These are phyloP conservation scores for Rhyacichthys aspro DNA, from an alignment of 2,797 vertebrate species.

Conservation along the genomic window DNA sequence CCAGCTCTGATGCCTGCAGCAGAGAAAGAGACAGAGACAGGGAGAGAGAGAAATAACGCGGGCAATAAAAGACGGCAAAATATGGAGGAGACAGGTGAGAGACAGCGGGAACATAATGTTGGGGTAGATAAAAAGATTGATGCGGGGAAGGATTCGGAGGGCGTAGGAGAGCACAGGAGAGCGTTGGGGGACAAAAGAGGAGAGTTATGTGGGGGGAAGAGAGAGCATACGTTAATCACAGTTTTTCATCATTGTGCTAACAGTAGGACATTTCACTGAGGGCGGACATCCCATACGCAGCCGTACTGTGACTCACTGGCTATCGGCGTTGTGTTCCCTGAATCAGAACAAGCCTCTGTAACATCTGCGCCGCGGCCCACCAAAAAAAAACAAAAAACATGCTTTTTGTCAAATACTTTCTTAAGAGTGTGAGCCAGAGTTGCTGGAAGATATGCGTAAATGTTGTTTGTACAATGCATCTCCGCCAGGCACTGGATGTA, in stretches of 20 bases:
- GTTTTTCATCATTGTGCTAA: slow-evolving; percentile 67
- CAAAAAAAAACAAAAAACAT: too few relatives aligned
- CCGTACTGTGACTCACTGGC: slow-evolving; percentile 63
- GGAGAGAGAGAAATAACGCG: slow-evolving; percentile 6
- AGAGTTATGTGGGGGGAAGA: slow-evolving; percentile 16
- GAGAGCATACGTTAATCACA: slow-evolving; percentile 69
- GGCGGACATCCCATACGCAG: slow-evolving; percentile 55
- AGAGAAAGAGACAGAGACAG: slow-evolving; percentile 29
- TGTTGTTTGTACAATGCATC: slow-evolving; percentile 21
- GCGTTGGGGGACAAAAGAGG: slow-evolving; percentile 38
- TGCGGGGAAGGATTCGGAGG: slow-evolving; percentile 12
- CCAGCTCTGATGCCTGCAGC: slow-evolving; percentile 86
- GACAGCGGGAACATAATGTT: slow-evolving; percentile 12
- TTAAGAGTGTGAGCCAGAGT: slow-evolving; percentile 46
- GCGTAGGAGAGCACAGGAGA: slow-evolving; percentile 34
- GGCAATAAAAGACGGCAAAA: slow-evolving; percentile 29
- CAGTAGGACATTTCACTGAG: slow-evolving; percentile 58
- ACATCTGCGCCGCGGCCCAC: slow-evolving; percentile 52
- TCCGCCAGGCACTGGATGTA: slow-evolving; percentile 40
- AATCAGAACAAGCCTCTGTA: slow-evolving; percentile 54
- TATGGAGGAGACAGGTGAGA: slow-evolving; percentile 33
- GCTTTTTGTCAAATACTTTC: slow-evolving; percentile 56
- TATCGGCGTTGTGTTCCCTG: slow-evolving; percentile 46
- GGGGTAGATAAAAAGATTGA: slow-evolving; percentile 24
- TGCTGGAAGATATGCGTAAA: slow-evolving; percentile 52